A percentile compares a stretch with the other conserved stretches of the same genome.
phyloP scores from a whole-genome alignment of 2,888 invertebrate species.

The Plebejus argus region DNA sequence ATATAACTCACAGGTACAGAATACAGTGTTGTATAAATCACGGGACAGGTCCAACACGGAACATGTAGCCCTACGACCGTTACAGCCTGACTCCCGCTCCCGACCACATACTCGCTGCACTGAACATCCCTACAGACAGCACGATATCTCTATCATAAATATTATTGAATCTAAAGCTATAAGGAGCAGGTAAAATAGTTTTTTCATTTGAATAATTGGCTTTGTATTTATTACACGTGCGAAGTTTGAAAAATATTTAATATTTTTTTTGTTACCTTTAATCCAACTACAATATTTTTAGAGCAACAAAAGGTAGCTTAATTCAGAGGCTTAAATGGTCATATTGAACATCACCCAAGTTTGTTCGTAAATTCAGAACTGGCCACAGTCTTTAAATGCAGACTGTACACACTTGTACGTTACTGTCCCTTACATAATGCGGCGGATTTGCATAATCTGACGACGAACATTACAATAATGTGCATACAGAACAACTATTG shows the following conservation, averaged over 20 bases:
- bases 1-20: not conserved
- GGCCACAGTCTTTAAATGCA: not conserved
- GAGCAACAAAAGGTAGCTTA: no score
- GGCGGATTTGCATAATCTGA: not conserved
- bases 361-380: not conserved
- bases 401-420: conserved; percentile 1
- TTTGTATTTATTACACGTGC: no score
- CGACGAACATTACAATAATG: not conserved
- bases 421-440: conserved; percentile 14
- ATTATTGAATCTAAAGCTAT: no score
- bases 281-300: no score
- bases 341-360: not conserved
- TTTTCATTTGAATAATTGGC: no score
- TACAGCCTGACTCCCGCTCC: not conserved
- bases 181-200: no score
- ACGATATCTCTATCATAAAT: not conserved
- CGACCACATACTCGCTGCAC: not conserved
- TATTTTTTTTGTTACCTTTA: no score
- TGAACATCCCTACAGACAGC: not conserved
- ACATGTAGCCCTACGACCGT: not conserved
- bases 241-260: no score
- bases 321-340: no score
- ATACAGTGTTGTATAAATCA: not conserved
- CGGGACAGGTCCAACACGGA: not conserved
- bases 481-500: not conserved